These are phyloP conservation scores for Zaprionus lineosus DNA, from an alignment of 2,888 invertebrate genomes.

Conservation along the genomic window DNA sequence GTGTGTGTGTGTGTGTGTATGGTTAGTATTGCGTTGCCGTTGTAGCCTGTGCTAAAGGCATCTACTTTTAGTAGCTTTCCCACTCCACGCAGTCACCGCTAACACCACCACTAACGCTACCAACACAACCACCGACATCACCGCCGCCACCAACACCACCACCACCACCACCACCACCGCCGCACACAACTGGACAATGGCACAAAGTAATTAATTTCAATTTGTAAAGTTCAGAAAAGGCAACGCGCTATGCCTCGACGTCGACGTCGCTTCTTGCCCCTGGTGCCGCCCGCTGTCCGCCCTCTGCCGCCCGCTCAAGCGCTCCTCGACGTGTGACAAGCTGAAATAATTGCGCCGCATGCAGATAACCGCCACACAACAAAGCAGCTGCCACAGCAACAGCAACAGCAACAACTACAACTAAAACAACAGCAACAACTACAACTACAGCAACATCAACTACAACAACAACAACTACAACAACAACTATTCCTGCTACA, in stretches of 20 bases:
- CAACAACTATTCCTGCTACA: slow-evolving; percentile 47
- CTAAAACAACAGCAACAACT: slow-evolving; percentile 55
- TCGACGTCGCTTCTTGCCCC: no score
- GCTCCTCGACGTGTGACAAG: slow-evolving; percentile 56
- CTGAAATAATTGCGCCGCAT: slow-evolving; percentile 74
- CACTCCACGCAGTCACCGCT: no score
- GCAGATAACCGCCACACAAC: slow-evolving; percentile 62
- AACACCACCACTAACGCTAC: neutral
- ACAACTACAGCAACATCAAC: slow-evolving; percentile 39
- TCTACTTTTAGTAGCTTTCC: no score
- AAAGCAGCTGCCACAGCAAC: slow-evolving; percentile 54
- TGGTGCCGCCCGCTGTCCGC: neutral
- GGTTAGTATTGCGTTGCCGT: slow-evolving; percentile 5
- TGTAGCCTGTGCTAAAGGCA: slow-evolving; percentile 16
- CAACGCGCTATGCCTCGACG: slow-evolving; percentile 34
- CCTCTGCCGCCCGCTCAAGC: neutral
- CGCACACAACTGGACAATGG: slow-evolving; percentile 44
- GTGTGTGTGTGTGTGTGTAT: no score
- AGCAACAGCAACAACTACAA: slow-evolving; percentile 25
- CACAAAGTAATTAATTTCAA: slow-evolving; percentile 77
- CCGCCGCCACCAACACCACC: slow-evolving; percentile 11
- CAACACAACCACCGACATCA: neutral
- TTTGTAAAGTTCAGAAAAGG: slow-evolving; percentile 73
- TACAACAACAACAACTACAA: slow-evolving; percentile 39
- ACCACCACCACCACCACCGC: neutral